Percentiles rank a stretch among this genome's conserved stretches.
Conservation (phyloP, 2,888 invertebrate species). For the Pilophorus perplexus region DNA sequence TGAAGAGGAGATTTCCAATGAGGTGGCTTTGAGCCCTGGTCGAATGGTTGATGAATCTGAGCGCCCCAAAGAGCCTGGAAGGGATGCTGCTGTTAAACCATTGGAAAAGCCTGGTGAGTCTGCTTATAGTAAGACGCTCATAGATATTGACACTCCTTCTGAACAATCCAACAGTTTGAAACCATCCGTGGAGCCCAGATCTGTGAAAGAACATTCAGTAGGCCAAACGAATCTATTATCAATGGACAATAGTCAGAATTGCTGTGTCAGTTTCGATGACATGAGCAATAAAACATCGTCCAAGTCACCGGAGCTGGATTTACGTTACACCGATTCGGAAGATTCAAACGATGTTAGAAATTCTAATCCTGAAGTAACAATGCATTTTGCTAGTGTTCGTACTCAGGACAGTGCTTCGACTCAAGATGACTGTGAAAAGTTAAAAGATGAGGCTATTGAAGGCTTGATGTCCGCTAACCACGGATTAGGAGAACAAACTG, state of each 20-base stretch:
- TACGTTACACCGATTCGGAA: conserved; percentile 2
- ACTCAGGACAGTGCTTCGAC: neutral
- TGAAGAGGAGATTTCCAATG: too few relatives aligned
- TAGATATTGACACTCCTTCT: too few relatives aligned
- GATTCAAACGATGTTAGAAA: neutral
- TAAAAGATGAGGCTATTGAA: conserved; percentile 5
- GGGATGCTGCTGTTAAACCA: too few relatives aligned
- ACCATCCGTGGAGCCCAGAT: too few relatives aligned
- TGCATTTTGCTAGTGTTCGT: conserved; percentile 32
- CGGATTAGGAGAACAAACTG: neutral
- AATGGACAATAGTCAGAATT: conserved; percentile 30
- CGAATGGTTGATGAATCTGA: too few relatives aligned
- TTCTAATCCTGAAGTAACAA: neutral
- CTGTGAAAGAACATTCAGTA: too few relatives aligned
- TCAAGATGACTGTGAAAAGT: neutral
- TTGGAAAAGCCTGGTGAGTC: too few relatives aligned
- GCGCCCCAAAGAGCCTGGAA: too few relatives aligned
- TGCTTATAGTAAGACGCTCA: too few relatives aligned
- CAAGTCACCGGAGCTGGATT: conserved; percentile 10
- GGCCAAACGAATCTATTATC: conserved; percentile 11
- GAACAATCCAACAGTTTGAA: too few relatives aligned
- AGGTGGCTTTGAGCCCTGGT: too few relatives aligned
- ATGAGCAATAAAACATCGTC: neutral
- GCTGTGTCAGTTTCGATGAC: conserved; percentile 19
- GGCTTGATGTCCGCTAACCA: neutral